Base-by-base conservation (phyloP, 2,888 invertebrate species). In the Tetanocera ferruginea region DNA sequence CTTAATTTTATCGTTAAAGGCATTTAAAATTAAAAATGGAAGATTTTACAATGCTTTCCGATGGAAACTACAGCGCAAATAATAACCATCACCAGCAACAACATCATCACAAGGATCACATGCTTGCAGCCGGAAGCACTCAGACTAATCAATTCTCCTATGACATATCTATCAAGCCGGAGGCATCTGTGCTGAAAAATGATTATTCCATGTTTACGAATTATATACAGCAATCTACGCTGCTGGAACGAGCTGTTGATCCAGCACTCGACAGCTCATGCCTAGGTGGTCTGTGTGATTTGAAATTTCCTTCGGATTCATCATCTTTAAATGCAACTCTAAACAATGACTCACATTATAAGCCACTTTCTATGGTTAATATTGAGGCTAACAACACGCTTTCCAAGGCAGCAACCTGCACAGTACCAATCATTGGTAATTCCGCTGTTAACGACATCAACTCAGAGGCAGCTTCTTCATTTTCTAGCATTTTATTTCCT, bases 91-190 rank as follows among this genome's bases (percentile, higher is more conserved):
- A 82, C 14, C 75, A 80, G 0, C 81, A 83, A 28, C 78, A 82
- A 28, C 83, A 84, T 80, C 86, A 87, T 82, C 86, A 86, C 69
- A 87, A 87, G 81, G 87, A 88, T 84, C 87, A 87, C 80, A 87
- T 87, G 86, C 80, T 87, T 37, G 86, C 82, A 19, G 86, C 86
- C 34, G 86, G 87, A 64, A 86, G 83, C 79, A 81, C 84, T 5
- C 86, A 86, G 2, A 80, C 83, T 49, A 79, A 84, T 37, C 25
- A 72, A 51, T 19, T 64, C 23, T 6, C 31, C 57, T 81, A 70
- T 43, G 80, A 81, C 49, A 31, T 62, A 8, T 23, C 69, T n/a
- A 75, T 55, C 23, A 78, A 78, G 69, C 28, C 73, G 6, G 80
- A 80, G 66, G 74, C 79, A 70, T 70, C 81, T 25, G 55, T 79